phyloP scores from a whole-genome alignment of 2,888 invertebrate genomes.

The Lasioglossum leucozonium region DNA sequence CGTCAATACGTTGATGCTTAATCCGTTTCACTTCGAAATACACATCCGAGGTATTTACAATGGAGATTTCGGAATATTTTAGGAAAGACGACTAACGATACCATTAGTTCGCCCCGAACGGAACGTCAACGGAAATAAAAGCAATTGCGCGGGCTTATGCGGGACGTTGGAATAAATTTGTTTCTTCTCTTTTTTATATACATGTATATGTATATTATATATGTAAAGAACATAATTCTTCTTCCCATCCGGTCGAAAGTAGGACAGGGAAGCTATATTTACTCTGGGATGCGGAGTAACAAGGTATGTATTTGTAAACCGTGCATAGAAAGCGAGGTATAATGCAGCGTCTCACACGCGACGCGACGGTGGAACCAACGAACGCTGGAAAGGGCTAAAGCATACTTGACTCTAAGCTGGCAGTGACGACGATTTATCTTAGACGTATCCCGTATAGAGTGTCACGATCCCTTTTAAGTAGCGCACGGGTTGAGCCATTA shows the following conservation, averaged over 20 bases:
- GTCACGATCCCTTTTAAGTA: conserved; percentile 70
- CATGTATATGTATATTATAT: too few species aligned
- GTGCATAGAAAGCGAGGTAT: conserved; percentile 25
- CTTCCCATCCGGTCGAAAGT: conserved; percentile 1
- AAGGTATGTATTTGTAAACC: conserved; percentile 33
- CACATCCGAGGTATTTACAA: neutral
- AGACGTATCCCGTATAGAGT: conserved; percentile 66
- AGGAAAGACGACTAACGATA: neutral
- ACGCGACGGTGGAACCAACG: conserved; percentile 43
- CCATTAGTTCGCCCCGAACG: neutral
- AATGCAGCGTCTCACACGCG: conserved; percentile 31
- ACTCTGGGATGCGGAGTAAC: neutral
- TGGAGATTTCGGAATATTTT: neutral
- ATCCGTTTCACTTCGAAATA: neutral
- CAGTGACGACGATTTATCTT: conserved; percentile 78
- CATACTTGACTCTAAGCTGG: conserved; percentile 65
- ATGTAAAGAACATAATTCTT: conserved; percentile 8
- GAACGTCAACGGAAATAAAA: neutral
- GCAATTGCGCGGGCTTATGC: neutral
- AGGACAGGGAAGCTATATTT: conserved; percentile 11
- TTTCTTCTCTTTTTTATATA: too few species aligned
- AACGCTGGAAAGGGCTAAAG: conserved; percentile 58
- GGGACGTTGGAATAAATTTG: neutral
- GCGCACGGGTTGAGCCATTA: conserved; percentile 65
- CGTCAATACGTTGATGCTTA: neutral